Evolutionary conservation across 2,113 vertebrate species (phyloP).

Genomic region (Gallinago undulata): DNA sequence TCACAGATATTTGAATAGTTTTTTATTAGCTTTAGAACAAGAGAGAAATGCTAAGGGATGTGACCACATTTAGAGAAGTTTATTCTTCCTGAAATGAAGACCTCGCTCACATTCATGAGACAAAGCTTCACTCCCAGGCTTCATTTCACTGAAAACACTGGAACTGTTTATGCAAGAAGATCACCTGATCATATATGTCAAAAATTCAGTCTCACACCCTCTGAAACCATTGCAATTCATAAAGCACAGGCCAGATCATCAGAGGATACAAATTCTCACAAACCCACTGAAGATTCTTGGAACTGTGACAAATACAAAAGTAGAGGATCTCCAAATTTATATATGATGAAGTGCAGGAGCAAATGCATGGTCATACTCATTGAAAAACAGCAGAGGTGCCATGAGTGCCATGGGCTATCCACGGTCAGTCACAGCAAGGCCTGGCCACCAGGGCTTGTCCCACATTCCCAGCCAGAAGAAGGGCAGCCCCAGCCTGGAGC

Average conservation of each 20-base stretch:
- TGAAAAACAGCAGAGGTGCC: neutral
- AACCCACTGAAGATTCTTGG: neutral
- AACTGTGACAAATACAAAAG: neutral
- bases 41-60: neutral
- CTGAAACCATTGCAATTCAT: neutral
- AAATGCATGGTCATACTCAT: neutral
- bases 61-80: neutral
- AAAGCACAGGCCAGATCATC: neutral
- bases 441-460: neutral
- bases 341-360: neutral
- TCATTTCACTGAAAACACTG: neutral
- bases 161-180: neutral
- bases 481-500: neutral
- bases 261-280: neutral
- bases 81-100: neutral
- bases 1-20: neutral
- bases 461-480: neutral
- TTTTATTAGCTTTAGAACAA: neutral
- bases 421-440: accelerated
- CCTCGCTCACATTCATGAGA: neutral
- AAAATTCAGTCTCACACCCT: neutral
- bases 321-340: neutral
- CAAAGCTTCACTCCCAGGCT: neutral
- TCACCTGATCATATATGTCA: neutral
- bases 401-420: accelerated